Base-by-base conservation (phyloP, 2,888 invertebrate species). In the Epinotia nisella region DNA sequence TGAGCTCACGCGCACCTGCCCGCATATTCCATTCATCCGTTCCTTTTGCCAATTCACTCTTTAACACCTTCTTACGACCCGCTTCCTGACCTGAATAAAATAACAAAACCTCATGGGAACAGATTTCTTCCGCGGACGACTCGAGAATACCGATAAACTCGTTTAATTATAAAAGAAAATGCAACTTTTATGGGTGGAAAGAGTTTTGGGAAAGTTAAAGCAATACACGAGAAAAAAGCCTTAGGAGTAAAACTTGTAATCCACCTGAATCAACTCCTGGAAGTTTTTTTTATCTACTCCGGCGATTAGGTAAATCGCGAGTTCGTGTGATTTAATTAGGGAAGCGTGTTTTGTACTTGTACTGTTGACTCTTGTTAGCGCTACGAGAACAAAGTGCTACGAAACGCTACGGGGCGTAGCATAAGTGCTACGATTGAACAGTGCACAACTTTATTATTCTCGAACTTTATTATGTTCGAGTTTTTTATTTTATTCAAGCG, bases 31-130 rank as follows among this genome's bases (percentile, higher is more conserved):
- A 90, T 90, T 90, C 87, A 90, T 89, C 87, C 87, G 84, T 82
- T 88, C 87, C 85, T 86, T 90, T 88, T 86, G 85, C 87, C 88
- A 85, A 88, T 91, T 91, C 90, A 88, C 91, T 91, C 87, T 90
- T 92, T 91, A 91, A 90, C 92, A 92, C 92, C 90, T 92, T 88
- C 89, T 90, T 90, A 91, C 86, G 84, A 84, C 81, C 85, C 85
- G 86, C 85, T 88, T 87, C 90, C 88, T 86, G 85, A 82, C 80
- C 83, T 92, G 90, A 92, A 92, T 92, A 92, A 92, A 89, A 89
- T 89, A 91, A 86, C 84, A 84, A 81, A 87, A 82, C 82, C 90
- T 87, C 85, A 83, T 82, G 88, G 83, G 87, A 85, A 76, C 83
- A 82, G 82, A 87, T 87, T 88, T 85, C 86, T 82, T 82, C 75